Conservation (phyloP, 2,888 invertebrate genomes). For the Drosophila meridionalis region DNA sequence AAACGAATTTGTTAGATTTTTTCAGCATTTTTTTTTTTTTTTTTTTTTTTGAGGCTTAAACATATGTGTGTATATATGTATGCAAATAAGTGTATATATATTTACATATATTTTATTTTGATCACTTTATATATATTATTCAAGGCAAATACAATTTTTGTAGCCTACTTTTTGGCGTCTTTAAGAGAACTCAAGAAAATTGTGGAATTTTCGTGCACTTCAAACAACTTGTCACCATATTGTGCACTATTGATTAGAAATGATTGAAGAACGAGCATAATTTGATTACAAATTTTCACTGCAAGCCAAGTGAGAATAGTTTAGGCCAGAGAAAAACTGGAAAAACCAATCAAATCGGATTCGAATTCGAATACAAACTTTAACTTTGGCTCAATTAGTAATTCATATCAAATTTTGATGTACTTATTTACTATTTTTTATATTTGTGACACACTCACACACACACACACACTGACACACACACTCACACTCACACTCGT, state of each 20-base stretch:
- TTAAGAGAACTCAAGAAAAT: not conserved
- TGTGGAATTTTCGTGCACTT: not conserved
- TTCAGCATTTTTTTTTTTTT: not conserved
- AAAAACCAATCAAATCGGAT: not conserved
- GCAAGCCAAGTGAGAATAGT: too few species aligned
- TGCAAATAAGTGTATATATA: not conserved
- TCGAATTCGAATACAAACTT: not conserved
- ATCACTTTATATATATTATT: not conserved
- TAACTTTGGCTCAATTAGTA: not conserved
- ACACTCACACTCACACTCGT: slow-evolving; percentile 20
- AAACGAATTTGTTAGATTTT: not conserved
- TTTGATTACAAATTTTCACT: not conserved
- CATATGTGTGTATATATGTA: not conserved
- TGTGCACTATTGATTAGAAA: slow-evolving; percentile 10
- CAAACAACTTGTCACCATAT: not conserved
- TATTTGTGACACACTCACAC: not conserved
- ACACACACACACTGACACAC: not conserved
- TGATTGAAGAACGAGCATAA: not conserved
- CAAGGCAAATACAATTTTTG: not conserved
- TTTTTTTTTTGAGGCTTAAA: not conserved
- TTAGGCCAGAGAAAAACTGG: too few species aligned
- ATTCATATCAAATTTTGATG: not conserved
- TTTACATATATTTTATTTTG: not conserved
- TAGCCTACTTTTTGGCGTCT: not conserved
- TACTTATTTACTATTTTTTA: slow-evolving; percentile 30